Percentiles rank a stretch among this genome's conserved stretches.
phyloP scores from a whole-genome alignment of 2,888 invertebrate species.

The Andrena camellia region DNA sequence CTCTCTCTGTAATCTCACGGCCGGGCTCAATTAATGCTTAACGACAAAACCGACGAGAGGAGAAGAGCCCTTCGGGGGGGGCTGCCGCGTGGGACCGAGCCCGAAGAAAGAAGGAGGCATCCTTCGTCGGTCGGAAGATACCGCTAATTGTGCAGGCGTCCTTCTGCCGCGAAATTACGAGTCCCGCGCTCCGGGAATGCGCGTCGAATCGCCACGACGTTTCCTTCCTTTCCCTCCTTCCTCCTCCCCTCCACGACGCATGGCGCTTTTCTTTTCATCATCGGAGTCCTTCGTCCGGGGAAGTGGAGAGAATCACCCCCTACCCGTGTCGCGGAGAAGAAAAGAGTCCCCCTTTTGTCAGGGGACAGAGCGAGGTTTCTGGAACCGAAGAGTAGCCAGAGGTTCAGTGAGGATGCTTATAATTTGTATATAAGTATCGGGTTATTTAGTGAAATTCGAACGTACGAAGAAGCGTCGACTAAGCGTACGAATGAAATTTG shows the following conservation, averaged over 20 bases:
- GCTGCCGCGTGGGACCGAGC: slow-evolving; percentile 67
- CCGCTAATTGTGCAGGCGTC: slow-evolving; percentile 80
- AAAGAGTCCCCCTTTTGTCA: slow-evolving; percentile 5
- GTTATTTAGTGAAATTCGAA: too few species aligned
- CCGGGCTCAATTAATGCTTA: slow-evolving; percentile 80
- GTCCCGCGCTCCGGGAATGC: slow-evolving; percentile 70
- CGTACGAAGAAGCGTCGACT: too few species aligned
- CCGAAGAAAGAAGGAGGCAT: slow-evolving; percentile 64
- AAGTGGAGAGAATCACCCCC: slow-evolving; percentile 19
- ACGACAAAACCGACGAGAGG: slow-evolving; percentile 75
- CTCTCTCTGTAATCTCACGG: slow-evolving; percentile 77
- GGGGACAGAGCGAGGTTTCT: too few species aligned
- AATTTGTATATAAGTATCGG: not conserved
- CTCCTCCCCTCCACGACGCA: slow-evolving; percentile 8
- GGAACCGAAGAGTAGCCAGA: not conserved
- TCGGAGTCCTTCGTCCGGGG: slow-evolving; percentile 14
- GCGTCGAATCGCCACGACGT: slow-evolving; percentile 60
- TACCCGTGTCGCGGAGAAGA: not conserved
- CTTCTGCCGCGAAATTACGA: slow-evolving; percentile 73
- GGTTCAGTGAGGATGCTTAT: not conserved
- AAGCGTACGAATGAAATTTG: too few species aligned
- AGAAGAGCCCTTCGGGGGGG: slow-evolving; percentile 26
- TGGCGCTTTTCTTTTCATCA: not conserved
- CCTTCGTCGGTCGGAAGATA: slow-evolving; percentile 68
- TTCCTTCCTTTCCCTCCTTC: slow-evolving; percentile 44